Conservation (phyloP, 2,113 vertebrate species). For the Asarcornis scutulata region DNA sequence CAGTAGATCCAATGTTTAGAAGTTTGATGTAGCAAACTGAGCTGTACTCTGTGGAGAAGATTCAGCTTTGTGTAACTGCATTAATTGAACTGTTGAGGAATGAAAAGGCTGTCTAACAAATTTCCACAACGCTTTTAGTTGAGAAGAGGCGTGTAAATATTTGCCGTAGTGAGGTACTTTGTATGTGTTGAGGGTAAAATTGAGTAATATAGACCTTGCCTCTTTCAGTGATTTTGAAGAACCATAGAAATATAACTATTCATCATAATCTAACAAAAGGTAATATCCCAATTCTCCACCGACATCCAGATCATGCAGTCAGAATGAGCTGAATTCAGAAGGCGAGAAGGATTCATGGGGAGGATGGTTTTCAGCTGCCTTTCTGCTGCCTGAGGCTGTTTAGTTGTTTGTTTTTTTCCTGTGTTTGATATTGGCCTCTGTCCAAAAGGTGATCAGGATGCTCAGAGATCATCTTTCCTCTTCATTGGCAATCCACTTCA, state of each 20-base stretch:
- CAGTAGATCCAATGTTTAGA: neutral
- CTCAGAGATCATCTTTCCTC: neutral
- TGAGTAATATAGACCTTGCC: neutral
- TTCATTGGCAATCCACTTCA: neutral
- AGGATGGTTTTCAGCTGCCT: neutral
- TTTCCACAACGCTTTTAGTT: neutral
- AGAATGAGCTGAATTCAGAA: neutral
- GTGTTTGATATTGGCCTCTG: neutral
- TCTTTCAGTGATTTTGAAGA: neutral
- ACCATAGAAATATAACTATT: neutral
- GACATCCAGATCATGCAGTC: neutral
- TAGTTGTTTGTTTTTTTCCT: neutral
- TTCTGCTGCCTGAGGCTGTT: neutral
- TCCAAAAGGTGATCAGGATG: neutral
- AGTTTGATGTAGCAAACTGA: neutral
- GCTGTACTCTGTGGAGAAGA: neutral
- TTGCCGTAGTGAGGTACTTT: neutral
- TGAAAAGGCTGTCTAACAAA: neutral
- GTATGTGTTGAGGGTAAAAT: neutral
- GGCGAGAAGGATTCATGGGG: neutral
- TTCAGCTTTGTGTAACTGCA: neutral
- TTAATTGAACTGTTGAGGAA: neutral
- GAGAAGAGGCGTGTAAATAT: neutral
- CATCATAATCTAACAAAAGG: neutral
- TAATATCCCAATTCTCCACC: neutral